phyloP scores from a whole-genome alignment of 1,140 invertebrate species.

The Pseudachorutes palmiensis region DNA sequence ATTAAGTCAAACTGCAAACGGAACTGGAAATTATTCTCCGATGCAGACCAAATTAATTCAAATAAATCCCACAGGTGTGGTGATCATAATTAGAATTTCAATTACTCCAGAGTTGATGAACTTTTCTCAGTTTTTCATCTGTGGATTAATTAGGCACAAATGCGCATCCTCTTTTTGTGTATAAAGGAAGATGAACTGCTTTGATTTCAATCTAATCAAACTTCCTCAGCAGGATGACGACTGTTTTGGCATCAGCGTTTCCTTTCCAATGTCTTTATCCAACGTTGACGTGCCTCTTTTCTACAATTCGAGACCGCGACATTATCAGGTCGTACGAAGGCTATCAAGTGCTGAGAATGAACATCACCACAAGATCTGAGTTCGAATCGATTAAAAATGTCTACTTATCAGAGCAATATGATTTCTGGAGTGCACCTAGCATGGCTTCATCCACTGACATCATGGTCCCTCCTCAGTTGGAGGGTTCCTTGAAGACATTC shows the following conservation, averaged over 20 bases:
- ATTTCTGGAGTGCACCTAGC: constrained; percentile 31
- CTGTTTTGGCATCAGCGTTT: background rate
- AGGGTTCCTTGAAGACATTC: constrained; percentile 16
- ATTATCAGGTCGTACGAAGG: constrained; percentile 30
- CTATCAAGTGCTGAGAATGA: constrained; percentile 33
- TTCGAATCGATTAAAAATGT: constrained; percentile 30
- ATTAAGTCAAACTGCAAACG: too few species aligned
- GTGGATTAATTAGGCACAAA: too few species aligned
- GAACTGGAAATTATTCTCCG: too few species aligned
- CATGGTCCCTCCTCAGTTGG: constrained; percentile 23
- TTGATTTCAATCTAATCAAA: too few species aligned
- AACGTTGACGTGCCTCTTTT: constrained; percentile 25
- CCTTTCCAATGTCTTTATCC: constrained; percentile 21
- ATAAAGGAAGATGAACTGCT: too few species aligned
- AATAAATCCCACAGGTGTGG: too few species aligned
- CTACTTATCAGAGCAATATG: constrained; percentile 29
- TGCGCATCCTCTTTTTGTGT: too few species aligned
- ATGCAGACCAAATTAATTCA: too few species aligned
- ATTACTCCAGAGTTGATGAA: too few species aligned
- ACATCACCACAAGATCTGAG: constrained; percentile 10
- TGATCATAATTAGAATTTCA: too few species aligned
- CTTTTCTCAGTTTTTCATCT: too few species aligned
- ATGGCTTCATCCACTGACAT: constrained; percentile 24
- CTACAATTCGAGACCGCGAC: constrained; percentile 4
- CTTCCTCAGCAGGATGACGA: too few species aligned